Evolutionary conservation across 2,888 invertebrate species (phyloP), one percentile per base, ranked within the genome.

Genomic region (Lottia scabra): DNA sequence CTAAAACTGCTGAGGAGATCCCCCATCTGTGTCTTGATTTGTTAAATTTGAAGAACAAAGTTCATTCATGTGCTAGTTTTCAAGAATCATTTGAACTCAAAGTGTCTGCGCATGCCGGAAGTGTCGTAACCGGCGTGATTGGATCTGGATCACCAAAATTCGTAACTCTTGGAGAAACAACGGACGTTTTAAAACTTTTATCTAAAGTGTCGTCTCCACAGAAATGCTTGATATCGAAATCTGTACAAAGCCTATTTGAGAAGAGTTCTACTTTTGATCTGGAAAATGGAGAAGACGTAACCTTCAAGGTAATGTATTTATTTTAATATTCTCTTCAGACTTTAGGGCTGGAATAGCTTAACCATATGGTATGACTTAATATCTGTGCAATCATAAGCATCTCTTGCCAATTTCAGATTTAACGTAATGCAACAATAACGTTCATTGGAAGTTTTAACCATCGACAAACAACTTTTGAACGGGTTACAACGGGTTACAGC

Each of bases 71-170:
- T 46, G 19, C 27, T 46, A 23, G 43, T n/a, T 30, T 70, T 13
- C 26, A 30, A 16, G 46, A 38, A 65, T n/a, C 65, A 62, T 63
- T 77, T 30, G 65, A 69, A 15, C 27, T 78, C 4, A 66, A 71
- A 0, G 62, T 74, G 12, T 62, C 70, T 43, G 74, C 72, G n/a
- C 72, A 78, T 66, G 74, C 75, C 12, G 84, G 85, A 5, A 69
- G 72, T 12, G 79, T 80, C 8, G 75, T 75, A 43, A 77, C 82
- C 13, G 84, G 85, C 6, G 77, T 82, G 4, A 71, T 84, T 0
- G 81, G 81, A 12, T 63, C 67, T 16, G 71, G 75, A 8, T 71
- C 79, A 38, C 84, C 83, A 2, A 73, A 75, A 63, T 82, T 79
- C 63, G 68, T 74, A 16, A 64, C 80, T 19, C 72, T 83, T 13